Evolutionary conservation across 2,888 invertebrate species (phyloP).

Genomic region (Subacronicta megacephala): DNA sequence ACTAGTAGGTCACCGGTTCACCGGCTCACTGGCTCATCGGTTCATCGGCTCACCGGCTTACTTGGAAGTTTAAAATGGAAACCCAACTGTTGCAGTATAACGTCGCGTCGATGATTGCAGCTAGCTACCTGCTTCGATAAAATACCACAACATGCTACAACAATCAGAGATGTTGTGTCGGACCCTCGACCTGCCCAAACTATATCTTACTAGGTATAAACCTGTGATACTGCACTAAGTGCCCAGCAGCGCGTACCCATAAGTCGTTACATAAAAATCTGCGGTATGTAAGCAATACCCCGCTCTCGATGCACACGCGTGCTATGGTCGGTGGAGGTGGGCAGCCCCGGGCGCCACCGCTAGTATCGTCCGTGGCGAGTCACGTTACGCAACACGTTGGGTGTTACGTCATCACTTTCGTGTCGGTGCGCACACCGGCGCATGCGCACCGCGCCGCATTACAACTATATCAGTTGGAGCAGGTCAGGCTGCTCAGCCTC

Average conservation of each 20-base stretch:
- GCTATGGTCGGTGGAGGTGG: background rate
- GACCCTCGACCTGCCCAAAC: no score
- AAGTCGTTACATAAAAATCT: slow-evolving; percentile 31
- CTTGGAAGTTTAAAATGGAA: no score
- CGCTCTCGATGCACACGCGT: slow-evolving; percentile 15
- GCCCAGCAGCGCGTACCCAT: slow-evolving; percentile 17
- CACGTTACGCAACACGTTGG: slow-evolving; percentile 5
- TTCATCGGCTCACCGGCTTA: no score
- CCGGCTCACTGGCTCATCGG: no score
- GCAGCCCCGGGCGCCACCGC: background rate
- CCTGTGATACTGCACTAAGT: no score
- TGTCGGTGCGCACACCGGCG: background rate
- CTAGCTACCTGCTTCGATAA: no score
- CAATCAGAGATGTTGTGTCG: no score
- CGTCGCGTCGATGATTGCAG: no score
- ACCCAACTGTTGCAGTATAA: no score
- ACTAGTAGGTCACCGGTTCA: background rate
- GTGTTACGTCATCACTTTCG: slow-evolving; percentile 15
- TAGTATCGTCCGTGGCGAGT: background rate
- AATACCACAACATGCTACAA: no score
- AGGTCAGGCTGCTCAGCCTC: no score
- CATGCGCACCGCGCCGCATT: background rate
- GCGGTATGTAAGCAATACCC: slow-evolving; percentile 28
- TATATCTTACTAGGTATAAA: no score
- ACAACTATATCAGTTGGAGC: slow-evolving; percentile 2